These are phyloP conservation scores for Chaetophractus vellerosus DNA, from an alignment of 2,797 vertebrate genomes.

Conservation along the genomic window DNA sequence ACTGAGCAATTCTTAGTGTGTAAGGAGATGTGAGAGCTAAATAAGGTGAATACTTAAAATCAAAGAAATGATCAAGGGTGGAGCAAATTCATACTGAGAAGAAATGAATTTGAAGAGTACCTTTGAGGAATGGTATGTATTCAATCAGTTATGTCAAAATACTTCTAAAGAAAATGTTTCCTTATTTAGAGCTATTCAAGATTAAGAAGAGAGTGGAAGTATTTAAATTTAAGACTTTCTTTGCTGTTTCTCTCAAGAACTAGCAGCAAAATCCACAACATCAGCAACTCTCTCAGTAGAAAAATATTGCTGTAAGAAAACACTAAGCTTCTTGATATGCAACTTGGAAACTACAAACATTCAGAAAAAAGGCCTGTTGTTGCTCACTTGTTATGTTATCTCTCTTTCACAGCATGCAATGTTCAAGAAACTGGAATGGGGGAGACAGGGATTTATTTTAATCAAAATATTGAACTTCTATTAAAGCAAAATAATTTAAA, in stretches of 20 bases:
- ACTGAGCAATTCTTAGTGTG: not conserved
- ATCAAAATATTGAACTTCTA: slow-evolving; percentile 49
- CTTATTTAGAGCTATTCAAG: not conserved
- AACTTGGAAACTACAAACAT: slow-evolving; percentile 54
- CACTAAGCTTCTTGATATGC: slow-evolving; percentile 5
- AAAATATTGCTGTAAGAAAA: slow-evolving; percentile 14
- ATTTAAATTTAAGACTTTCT: slow-evolving; percentile 18
- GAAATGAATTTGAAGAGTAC: not conserved
- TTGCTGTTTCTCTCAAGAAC: slow-evolving; percentile 49
- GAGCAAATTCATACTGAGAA: not conserved
- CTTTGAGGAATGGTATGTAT: not conserved
- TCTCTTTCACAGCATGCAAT: not conserved
- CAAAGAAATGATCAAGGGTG: not conserved
- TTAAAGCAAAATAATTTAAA: slow-evolving; percentile 31
- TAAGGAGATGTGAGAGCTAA: not conserved
- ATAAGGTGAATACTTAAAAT: not conserved
- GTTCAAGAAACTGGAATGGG: not conserved
- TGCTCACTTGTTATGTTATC: not conserved
- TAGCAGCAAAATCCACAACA: slow-evolving; percentile 56
- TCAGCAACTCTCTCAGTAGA: not conserved
- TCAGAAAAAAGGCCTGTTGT: not conserved
- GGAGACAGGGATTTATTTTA: not conserved
- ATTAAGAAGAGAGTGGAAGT: not conserved
- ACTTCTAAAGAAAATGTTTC: not conserved
- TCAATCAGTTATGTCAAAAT: not conserved